phyloP scores from a whole-genome alignment of 2,113 vertebrate genomes.

The Carollia perspicillata region DNA sequence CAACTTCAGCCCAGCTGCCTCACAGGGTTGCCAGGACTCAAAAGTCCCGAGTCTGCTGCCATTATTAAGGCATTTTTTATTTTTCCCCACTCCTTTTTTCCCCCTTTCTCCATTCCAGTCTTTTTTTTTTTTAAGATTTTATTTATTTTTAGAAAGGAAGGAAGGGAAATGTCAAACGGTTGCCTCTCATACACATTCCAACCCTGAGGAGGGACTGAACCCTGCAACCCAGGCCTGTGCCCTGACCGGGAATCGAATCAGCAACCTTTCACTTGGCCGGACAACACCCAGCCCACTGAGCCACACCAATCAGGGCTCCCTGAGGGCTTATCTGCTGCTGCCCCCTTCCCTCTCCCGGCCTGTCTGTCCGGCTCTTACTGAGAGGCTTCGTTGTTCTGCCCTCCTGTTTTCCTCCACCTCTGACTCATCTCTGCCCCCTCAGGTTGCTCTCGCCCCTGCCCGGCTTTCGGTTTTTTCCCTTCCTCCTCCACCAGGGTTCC shows the following conservation, averaged over 20 bases:
- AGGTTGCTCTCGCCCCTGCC: neutral
- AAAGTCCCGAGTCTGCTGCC: neutral
- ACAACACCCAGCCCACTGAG: no score
- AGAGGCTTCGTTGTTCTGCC: neutral
- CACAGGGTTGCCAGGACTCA: rapidly evolving
- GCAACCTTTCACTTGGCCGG: no score
- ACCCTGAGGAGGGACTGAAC: no score
- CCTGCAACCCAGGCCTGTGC: no score
- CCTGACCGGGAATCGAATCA: no score
- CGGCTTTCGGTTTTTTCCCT: neutral
- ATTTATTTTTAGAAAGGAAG: no score
- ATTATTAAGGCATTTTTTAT: neutral
- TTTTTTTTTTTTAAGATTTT: no score
- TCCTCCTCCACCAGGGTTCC: no score
- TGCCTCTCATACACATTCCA: no score
- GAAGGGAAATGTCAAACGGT: no score
- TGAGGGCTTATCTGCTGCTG: neutral
- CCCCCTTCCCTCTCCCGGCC: neutral
- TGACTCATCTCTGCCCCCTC: neutral
- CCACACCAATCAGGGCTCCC: no score
- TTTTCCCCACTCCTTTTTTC: constrained; percentile 28
- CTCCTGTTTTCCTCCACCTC: neutral
- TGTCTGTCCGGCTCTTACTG: neutral
- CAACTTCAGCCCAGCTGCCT: neutral
- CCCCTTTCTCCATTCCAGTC: no score